Percentiles rank a stretch among this genome's conserved stretches.
phyloP scores from a whole-genome alignment of 2,113 vertebrate species.

The Pachycephala philippinensis region DNA sequence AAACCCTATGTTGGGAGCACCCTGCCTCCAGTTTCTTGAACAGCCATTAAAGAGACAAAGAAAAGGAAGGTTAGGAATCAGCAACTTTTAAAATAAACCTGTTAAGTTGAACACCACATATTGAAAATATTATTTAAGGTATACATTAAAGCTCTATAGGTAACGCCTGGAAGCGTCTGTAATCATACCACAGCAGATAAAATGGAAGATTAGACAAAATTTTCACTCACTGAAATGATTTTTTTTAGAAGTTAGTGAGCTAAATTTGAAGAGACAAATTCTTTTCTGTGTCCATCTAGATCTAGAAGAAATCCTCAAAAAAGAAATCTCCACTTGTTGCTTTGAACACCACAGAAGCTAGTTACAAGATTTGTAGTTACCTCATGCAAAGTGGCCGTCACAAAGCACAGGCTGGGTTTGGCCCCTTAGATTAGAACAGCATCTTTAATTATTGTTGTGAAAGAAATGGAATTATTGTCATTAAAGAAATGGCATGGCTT shows the following conservation, averaged over 20 bases:
- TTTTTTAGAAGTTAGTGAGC: not conserved
- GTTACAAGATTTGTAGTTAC: not conserved
- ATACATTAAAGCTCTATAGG: not conserved
- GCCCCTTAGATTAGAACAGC: not conserved
- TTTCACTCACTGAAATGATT: not conserved
- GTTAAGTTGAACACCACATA: accelerated
- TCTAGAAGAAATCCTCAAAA: not conserved
- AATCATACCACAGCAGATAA: not conserved
- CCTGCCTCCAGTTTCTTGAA: not conserved
- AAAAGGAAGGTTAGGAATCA: not conserved
- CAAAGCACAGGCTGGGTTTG: not conserved
- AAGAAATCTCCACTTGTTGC: not conserved
- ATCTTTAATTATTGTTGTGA: not conserved
- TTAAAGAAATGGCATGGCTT: not conserved
- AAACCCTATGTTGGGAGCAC: not conserved
- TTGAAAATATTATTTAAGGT: not conserved
- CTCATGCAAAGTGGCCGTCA: accelerated
- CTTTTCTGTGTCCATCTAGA: not conserved
- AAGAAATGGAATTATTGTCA: not conserved
- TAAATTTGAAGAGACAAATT: not conserved
- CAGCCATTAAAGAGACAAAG: not conserved
- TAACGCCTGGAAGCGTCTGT: not conserved
- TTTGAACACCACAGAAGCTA: not conserved
- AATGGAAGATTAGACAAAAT: not conserved
- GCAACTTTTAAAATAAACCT: not conserved